A percentile compares a stretch with the other conserved stretches of the same genome.
phyloP scores from a whole-genome alignment of 2,113 vertebrate genomes.

The Chlorocebus sabaeus region DNA sequence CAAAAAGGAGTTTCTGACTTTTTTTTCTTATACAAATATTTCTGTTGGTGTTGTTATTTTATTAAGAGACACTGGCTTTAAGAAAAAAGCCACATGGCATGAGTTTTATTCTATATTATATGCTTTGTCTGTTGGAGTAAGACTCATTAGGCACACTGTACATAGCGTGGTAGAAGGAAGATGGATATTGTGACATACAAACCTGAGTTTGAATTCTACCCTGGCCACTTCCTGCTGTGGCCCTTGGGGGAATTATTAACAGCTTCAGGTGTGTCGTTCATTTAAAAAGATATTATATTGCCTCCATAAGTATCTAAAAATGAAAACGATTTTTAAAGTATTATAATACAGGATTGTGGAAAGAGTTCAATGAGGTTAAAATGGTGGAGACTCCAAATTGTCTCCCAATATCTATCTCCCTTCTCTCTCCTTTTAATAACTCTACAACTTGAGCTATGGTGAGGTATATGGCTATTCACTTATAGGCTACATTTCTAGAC shows the following conservation, averaged over 20 bases:
- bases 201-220: background rate
- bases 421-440: background rate
- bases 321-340: background rate
- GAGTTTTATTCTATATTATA: conserved; percentile 58
- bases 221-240: background rate
- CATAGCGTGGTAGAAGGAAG: background rate
- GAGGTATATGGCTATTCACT: background rate
- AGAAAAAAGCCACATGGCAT: conserved; percentile 65
- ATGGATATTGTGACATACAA: background rate
- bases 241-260: background rate
- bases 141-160: background rate
- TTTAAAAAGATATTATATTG: background rate
- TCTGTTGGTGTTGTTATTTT: conserved; percentile 37
- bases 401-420: background rate
- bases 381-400: background rate
- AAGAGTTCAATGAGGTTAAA: background rate
- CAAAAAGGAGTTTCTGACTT: conserved; percentile 48
- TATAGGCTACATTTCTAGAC: background rate
- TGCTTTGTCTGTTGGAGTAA: background rate
- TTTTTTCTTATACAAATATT: conserved; percentile 32
- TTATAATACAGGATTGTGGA: background rate
- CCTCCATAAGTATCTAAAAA: too few species aligned
- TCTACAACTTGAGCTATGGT: background rate
- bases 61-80: conserved; percentile 24
- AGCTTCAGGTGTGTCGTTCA: background rate